These are phyloP conservation scores for Microchirus variegatus DNA, from an alignment of 2,797 vertebrate genomes.

Conservation along the genomic window DNA sequence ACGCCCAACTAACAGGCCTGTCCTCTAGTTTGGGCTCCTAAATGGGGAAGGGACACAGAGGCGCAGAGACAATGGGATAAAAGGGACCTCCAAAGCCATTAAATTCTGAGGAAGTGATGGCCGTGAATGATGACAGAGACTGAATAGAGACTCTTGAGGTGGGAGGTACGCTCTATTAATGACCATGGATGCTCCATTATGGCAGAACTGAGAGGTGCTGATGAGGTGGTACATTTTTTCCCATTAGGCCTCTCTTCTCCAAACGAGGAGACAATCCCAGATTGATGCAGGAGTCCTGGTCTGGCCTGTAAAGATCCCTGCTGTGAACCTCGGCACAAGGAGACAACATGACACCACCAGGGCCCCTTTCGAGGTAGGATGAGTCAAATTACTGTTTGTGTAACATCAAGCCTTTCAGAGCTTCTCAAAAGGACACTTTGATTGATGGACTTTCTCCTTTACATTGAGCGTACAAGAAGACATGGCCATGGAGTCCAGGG, in stretches of 20 bases:
- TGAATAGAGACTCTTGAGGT: conserved; percentile 84
- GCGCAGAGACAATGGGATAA: conserved; percentile 87
- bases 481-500: conserved; percentile 51
- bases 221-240: conserved; percentile 74
- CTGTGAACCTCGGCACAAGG: conserved; percentile 50
- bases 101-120: conserved; percentile 90
- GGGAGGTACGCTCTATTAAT: conserved; percentile 84
- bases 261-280: conserved; percentile 64
- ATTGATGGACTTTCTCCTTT: conserved; percentile 76
- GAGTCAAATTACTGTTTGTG: conserved; percentile 76
- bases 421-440: conserved; percentile 56
- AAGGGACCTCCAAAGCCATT: conserved; percentile 88
- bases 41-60: conserved; percentile 82
- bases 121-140: conserved; percentile 86
- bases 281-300: conserved; percentile 66
- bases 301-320: conserved; percentile 31
- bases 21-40: conserved; percentile 80
- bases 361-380: conserved; percentile 61
- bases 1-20: conserved; percentile 76
- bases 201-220: conserved; percentile 75
- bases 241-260: conserved; percentile 69
- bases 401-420: conserved; percentile 64
- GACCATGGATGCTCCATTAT: conserved; percentile 81
- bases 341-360: conserved; percentile 62
- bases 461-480: conserved; percentile 53